phyloP scores from a whole-genome alignment of 1,140 invertebrate species.

The Drosophila equinoxialis region DNA sequence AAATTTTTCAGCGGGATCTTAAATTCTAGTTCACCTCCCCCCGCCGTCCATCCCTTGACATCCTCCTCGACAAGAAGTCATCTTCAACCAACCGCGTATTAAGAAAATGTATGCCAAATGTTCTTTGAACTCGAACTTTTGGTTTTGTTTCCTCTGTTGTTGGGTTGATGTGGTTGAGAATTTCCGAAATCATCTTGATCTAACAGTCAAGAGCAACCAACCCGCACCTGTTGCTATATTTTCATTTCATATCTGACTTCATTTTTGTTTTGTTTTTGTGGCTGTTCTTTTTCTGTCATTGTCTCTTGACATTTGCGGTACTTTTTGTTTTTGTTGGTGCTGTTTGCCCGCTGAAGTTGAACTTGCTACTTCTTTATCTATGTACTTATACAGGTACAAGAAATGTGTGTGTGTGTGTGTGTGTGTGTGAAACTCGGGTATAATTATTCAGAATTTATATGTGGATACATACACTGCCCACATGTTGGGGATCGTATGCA shows the following conservation, averaged over 20 bases:
- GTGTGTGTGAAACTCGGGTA: conserved; percentile 64
- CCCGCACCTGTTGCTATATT: conserved; percentile 41
- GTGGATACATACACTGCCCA: conserved; percentile 28
- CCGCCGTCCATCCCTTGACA: background rate
- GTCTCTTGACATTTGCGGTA: conserved; percentile 63
- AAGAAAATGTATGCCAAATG: conserved; percentile 53
- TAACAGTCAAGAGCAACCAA: background rate
- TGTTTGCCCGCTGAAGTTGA: conserved; percentile 76
- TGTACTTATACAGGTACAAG: background rate
- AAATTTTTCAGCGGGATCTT: background rate
- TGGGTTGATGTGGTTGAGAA: conserved; percentile 11
- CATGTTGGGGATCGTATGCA: conserved; percentile 14
- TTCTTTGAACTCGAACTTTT: conserved; percentile 38
- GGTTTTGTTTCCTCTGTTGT: conserved; percentile 15
- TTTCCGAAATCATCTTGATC: conserved; percentile 5
- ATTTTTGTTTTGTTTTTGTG: conserved; percentile 1
- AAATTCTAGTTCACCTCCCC: background rate
- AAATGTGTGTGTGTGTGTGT: conserved; percentile 18
- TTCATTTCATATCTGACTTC: conserved; percentile 12
- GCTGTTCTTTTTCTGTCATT: conserved; percentile 45
- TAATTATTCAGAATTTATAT: conserved; percentile 37
- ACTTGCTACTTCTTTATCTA: conserved; percentile 52
- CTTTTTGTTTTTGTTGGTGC: conserved; percentile 34
- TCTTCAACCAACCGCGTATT: conserved; percentile 1
- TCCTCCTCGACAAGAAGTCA: background rate